Evolutionary conservation across 53 echinoderm and acorn worm genomes (phyloP).

Genomic region (Arbacia lixula): DNA sequence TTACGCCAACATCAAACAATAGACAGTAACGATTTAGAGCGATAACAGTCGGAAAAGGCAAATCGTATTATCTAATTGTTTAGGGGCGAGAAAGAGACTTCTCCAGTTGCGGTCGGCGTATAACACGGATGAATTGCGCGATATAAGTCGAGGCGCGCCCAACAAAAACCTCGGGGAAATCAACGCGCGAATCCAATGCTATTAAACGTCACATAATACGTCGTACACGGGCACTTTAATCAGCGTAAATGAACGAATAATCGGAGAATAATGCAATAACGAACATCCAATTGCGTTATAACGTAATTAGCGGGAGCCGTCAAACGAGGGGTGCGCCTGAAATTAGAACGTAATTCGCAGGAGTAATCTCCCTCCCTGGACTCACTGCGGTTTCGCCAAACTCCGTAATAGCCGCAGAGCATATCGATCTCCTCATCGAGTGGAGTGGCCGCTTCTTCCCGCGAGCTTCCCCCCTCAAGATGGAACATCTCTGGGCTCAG

Average conservation of each 20-base stretch:
- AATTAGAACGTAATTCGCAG: constrained; percentile 50
- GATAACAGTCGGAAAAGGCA: constrained; percentile 26
- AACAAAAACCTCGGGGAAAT: constrained; percentile 46
- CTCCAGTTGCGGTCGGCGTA: background rate
- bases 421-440: constrained; percentile 2
- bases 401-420: background rate
- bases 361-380: constrained; percentile 12
- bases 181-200: constrained; percentile 36
- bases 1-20: constrained; percentile 22
- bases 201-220: constrained; percentile 56
- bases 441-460: background rate
- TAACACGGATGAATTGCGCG: constrained; percentile 24
- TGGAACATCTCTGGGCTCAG: constrained; percentile 4
- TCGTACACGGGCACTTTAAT: constrained; percentile 54
- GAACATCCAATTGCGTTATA: constrained; percentile 60
- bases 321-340: constrained; percentile 36
- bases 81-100: background rate
- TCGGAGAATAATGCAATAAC: constrained; percentile 59
- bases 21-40: background rate
- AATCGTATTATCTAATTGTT: constrained; percentile 31
- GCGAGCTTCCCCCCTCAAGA: constrained; percentile 12
- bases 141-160: constrained; percentile 43
- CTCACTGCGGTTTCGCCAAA: constrained; percentile 22
- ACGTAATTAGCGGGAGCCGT: constrained; percentile 45
- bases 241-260: constrained; percentile 58